Conservation (phyloP, 2,888 invertebrate species). For the Tortrix viridana region DNA sequence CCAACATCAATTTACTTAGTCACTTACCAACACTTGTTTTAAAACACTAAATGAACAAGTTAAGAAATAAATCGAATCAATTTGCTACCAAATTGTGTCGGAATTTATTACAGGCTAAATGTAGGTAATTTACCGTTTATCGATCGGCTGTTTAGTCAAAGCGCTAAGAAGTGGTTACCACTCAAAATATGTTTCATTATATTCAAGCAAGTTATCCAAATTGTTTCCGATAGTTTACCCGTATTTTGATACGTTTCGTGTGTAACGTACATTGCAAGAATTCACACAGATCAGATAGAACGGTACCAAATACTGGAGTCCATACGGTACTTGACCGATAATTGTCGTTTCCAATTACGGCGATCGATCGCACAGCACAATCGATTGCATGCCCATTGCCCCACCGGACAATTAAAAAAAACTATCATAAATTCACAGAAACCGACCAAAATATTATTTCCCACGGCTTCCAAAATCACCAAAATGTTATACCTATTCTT, state of each 20-base stretch:
- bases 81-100: too few species aligned
- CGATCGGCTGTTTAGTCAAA: too few species aligned
- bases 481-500: constrained; percentile 40
- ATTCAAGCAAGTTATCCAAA: not conserved
- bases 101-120: too few species aligned
- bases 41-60: too few species aligned
- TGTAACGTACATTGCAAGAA: constrained; percentile 25
- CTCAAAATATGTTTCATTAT: too few species aligned
- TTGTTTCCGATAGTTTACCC: constrained; percentile 16
- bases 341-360: constrained; percentile 57
- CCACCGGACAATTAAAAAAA: constrained; percentile 63
- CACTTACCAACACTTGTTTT: too few species aligned
- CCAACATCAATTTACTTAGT: too few species aligned
- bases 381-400: constrained; percentile 54
- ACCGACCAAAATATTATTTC: constrained; percentile 61
- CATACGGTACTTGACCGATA: constrained; percentile 44
- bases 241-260: constrained; percentile 9
- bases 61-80: too few species aligned
- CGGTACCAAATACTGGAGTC: constrained; percentile 33
- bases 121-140: too few species aligned
- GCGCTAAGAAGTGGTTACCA: too few species aligned
- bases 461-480: constrained; percentile 59
- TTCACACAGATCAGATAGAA: constrained; percentile 29
- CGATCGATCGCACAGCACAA: constrained; percentile 59
- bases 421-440: constrained; percentile 53